Evolutionary conservation across 1,140 invertebrate genomes (phyloP), one percentile per base, ranked within the genome.

Genomic region (Acarapis woodi): DNA sequence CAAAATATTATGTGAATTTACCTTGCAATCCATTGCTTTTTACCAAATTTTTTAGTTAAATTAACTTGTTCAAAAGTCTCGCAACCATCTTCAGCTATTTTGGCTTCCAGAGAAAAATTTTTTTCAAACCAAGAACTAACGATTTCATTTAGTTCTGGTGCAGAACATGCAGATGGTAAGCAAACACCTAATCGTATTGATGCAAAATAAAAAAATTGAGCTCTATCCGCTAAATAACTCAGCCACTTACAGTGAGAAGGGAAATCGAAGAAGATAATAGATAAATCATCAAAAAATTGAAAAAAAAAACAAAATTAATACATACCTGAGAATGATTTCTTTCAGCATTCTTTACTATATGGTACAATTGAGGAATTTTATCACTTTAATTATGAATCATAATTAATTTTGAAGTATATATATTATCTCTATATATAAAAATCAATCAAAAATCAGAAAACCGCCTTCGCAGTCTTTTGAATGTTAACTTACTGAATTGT

Each of bases 161-260:
- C 14, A 12, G 34, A 14, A 16, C 34, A 35, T 4, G 34, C 25
- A 2, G 34, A 35, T 24, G 22, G 22, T 15, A 23, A 15, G 19
- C 34, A 35, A 1, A 35, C 9, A 3, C 34, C 34, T 16, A 35
- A 14, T 25, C 34, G 15, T 9, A 35, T 35, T 9, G 34, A 23
- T 3, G 25, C 34, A 24, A 24, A 35, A 15, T 35, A 35, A 14
- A 35, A 24, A 16, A 18, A 35, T 4, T 35, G 34, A n/a, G 34
- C 34, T 6, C 25, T 35, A 2, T 4, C 4, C 2, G 4, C 21
- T 12, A 35, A 18, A 21, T 23, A 35, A 3, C 23, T 12, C 12
- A 35, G 12, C 22, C 23, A 15, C 34, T 35, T n/a, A n/a, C n/a
- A n/a, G n/a, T n/a, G n/a, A n/a, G n/a, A n/a, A n/a, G n/a, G n/a